Evolutionary conservation across 2,797 vertebrate species (phyloP).

Genomic region (Gymnocypris eckloni): DNA sequence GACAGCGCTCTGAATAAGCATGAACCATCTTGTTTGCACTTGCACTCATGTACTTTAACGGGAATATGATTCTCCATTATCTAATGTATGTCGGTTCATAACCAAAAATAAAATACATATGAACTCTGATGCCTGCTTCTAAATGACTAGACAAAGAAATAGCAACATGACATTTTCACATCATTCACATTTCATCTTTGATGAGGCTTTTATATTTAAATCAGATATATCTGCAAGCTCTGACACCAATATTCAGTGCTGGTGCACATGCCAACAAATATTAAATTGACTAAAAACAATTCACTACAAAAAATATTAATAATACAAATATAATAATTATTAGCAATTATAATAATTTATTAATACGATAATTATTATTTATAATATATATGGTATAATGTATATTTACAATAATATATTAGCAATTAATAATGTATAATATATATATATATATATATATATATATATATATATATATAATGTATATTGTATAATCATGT

Average conservation of each 20-base stretch:
- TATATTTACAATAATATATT: not conserved
- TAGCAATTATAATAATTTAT: not conserved
- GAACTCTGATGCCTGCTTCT: constrained; percentile 40
- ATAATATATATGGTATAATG: not conserved
- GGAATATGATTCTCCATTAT: constrained; percentile 62
- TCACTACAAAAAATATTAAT: not conserved
- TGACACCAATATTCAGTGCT: not conserved
- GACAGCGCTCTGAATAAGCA: constrained; percentile 57
- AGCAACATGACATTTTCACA: constrained; percentile 15
- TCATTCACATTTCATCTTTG: not conserved
- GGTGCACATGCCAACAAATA: not conserved
- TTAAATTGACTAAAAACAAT: not conserved
- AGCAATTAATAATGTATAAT: too few species aligned
- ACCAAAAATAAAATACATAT: constrained; percentile 69
- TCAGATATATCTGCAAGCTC: constrained; percentile 4
- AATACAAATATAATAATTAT: not conserved
- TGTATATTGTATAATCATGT: not conserved
- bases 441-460: too few species aligned
- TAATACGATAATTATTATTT: not conserved
- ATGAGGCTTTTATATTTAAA: constrained; percentile 35
- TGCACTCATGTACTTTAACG: constrained; percentile 62
- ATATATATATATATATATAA: too few species aligned
- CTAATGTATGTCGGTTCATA: constrained; percentile 68
- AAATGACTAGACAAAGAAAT: not conserved
- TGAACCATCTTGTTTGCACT: constrained; percentile 58